Percentiles rank a stretch among this genome's conserved stretches.
These are phyloP conservation scores for Caenorhabditis plicata DNA, from an alignment of 2,888 invertebrate genomes.

Conservation along the genomic window DNA sequence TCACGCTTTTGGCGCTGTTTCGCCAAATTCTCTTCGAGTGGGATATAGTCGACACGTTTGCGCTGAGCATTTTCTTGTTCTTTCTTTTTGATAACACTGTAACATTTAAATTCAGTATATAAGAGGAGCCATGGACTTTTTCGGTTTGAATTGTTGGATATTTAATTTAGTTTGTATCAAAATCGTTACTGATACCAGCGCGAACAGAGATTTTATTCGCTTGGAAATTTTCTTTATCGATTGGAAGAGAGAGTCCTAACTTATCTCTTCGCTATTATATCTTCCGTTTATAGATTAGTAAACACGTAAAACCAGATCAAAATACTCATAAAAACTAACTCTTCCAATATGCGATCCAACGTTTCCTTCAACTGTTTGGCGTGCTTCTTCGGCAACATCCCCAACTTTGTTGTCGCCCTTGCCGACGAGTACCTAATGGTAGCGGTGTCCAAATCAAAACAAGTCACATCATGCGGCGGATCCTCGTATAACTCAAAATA, in stretches of 20 bases:
- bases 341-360: slow-evolving; percentile 73
- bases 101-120: neutral
- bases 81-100: neutral
- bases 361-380: slow-evolving; percentile 79
- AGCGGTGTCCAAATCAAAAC: slow-evolving; percentile 95
- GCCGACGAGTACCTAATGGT: slow-evolving; percentile 76
- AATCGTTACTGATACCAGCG: no score
- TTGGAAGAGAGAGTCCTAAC: no score
- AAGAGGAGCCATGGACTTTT: neutral
- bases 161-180: no score
- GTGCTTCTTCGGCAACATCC: slow-evolving; percentile 72
- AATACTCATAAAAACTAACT: slow-evolving; percentile 30
- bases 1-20: slow-evolving; percentile 70
- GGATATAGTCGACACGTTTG: slow-evolving; percentile 71
- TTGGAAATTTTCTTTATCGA: no score
- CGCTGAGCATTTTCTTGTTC: neutral
- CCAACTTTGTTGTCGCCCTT: slow-evolving; percentile 46
- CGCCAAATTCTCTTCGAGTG: slow-evolving; percentile 50
- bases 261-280: slow-evolving; percentile 4
- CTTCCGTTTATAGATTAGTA: slow-evolving; percentile 68
- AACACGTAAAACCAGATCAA: no score
- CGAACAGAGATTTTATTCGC: no score
- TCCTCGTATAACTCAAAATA: slow-evolving; percentile 89
- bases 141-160: neutral
- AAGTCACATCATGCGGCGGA: slow-evolving; percentile 92